Percentiles rank a stretch among this genome's conserved stretches.
Conservation (phyloP, 2,888 invertebrate genomes). For the Dascillus cervinus region DNA sequence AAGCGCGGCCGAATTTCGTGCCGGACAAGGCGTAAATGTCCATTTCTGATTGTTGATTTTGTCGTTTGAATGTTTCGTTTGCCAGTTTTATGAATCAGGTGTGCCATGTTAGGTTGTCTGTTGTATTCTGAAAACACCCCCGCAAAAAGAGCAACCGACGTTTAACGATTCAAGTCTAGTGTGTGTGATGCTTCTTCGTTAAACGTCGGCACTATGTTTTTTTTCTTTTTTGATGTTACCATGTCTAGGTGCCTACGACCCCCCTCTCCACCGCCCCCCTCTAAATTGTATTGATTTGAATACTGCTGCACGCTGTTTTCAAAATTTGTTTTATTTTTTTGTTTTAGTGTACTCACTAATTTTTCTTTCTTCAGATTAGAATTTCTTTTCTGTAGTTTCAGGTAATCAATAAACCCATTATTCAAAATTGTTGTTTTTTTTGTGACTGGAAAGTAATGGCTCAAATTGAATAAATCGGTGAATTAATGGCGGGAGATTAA, state of each 20-base stretch:
- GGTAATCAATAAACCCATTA: conserved; percentile 23
- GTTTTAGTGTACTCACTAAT: conserved; percentile 5
- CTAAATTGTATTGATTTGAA: conserved; percentile 4
- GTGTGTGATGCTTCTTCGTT: no score
- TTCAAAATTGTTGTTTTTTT: no score
- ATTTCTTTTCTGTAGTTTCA: conserved; percentile 24
- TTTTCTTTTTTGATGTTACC: conserved; percentile 32
- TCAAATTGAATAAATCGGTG: no score
- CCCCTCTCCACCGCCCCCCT: conserved; percentile 19
- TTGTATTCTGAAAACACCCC: conserved; percentile 30
- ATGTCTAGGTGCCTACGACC: conserved; percentile 37
- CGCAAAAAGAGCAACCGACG: conserved; percentile 27
- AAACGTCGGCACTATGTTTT: conserved; percentile 29
- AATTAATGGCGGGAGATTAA: no score
- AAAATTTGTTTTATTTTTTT: conserved; percentile 15
- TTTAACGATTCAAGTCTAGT: conserved; percentile 35
- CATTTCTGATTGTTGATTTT: conserved; percentile 14
- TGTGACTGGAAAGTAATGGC: no score
- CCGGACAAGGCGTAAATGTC: conserved; percentile 5
- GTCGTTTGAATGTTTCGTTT: conserved; percentile 32
- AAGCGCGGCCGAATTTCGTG: conserved; percentile 9
- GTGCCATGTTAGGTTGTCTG: conserved; percentile 39
- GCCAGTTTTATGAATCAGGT: conserved; percentile 29
- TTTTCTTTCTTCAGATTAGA: conserved; percentile 13
- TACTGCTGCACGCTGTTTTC: conserved; percentile 23